These are phyloP conservation scores for Hermaeophaga mercurialis DNA, from an alignment of 2,888 invertebrate species.

Conservation along the genomic window DNA sequence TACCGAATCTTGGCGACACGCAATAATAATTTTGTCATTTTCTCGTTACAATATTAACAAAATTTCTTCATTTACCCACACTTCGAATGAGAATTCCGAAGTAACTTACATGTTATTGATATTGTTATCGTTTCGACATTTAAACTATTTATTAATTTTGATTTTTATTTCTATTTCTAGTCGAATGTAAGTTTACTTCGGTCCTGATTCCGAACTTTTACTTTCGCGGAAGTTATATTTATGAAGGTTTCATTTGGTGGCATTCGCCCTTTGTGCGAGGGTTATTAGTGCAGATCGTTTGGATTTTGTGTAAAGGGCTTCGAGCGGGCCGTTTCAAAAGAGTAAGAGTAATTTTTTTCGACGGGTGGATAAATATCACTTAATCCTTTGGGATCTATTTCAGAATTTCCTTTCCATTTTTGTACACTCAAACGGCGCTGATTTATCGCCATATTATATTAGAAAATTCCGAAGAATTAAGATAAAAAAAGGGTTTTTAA, in stretches of 20 bases:
- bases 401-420: background rate
- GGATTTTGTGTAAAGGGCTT: slow-evolving; percentile 11
- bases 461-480: too few relatives aligned
- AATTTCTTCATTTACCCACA: too few relatives aligned
- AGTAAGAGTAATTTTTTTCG: slow-evolving; percentile 12
- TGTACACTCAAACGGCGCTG: background rate
- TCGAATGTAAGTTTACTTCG: too few relatives aligned
- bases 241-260: slow-evolving; percentile 19
- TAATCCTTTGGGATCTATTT: slow-evolving; percentile 6
- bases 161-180: too few relatives aligned
- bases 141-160: too few relatives aligned
- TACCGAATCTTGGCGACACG: too few relatives aligned
- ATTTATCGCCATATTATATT: background rate
- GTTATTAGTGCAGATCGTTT: slow-evolving; percentile 20
- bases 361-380: slow-evolving; percentile 13
- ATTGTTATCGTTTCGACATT: too few relatives aligned
- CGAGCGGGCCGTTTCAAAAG: slow-evolving; percentile 1
- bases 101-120: too few relatives aligned
- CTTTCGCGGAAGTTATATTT: slow-evolving; percentile 20
- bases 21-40: too few relatives aligned
- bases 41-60: too few relatives aligned
- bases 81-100: too few relatives aligned
- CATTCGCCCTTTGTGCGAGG: slow-evolving; percentile 12
- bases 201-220: slow-evolving; percentile 5
- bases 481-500: too few relatives aligned